These are phyloP conservation scores for Bostrychus sinensis DNA, from an alignment of 2,113 vertebrate genomes.

Conservation along the genomic window DNA sequence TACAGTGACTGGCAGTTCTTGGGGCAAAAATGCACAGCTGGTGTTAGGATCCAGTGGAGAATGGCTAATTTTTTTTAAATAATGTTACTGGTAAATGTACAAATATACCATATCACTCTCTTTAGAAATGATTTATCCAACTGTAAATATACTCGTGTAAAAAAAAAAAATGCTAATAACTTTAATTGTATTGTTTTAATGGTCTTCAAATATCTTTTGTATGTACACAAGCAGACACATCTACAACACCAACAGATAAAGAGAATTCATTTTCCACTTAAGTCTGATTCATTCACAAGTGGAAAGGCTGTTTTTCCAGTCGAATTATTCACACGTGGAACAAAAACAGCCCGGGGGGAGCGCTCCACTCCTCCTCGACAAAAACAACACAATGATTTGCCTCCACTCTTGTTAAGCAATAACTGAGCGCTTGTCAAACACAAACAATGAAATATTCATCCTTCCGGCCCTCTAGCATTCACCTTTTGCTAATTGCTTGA, in stretches of 20 bases:
- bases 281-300: constrained; percentile 7
- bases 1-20: too few relatives aligned
- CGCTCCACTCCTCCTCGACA: constrained; percentile 28
- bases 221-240: neutral
- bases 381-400: constrained; percentile 23
- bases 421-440: constrained; percentile 45
- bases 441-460: constrained; percentile 38
- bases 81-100: too few relatives aligned
- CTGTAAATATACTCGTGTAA: too few relatives aligned
- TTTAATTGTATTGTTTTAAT: too few relatives aligned
- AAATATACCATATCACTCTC: too few relatives aligned
- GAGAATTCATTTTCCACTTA: neutral
- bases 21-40: too few relatives aligned
- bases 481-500: constrained; percentile 17
- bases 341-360: constrained; percentile 30
- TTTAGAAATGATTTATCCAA: too few relatives aligned
- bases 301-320: constrained; percentile 4
- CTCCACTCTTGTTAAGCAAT: constrained; percentile 25
- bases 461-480: constrained; percentile 5
- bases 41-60: too few relatives aligned
- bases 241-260: neutral
- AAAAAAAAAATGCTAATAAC: too few relatives aligned
- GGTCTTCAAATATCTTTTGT: too few relatives aligned
- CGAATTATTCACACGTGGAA: constrained; percentile 19
- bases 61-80: too few relatives aligned